These are phyloP conservation scores for Hypomecis punctinalis DNA, from an alignment of 2,888 invertebrate genomes.

Conservation along the genomic window DNA sequence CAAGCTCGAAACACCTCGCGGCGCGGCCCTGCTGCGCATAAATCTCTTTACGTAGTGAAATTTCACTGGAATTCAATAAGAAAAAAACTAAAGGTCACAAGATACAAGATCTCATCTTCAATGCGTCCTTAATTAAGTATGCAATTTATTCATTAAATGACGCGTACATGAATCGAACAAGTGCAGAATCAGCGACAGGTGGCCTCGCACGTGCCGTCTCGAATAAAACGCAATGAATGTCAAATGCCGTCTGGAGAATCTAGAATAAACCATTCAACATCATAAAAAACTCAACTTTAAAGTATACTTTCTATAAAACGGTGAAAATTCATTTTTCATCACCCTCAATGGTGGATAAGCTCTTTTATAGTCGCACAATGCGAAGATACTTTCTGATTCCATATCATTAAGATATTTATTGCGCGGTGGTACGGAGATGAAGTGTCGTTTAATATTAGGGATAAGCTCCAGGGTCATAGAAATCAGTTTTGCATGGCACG, in stretches of 20 bases:
- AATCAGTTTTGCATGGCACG: slow-evolving; percentile 60
- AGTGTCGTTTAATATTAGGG: slow-evolving; percentile 67
- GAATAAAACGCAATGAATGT: slow-evolving; percentile 84
- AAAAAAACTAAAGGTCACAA: slow-evolving; percentile 1
- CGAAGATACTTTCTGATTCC: slow-evolving; percentile 83
- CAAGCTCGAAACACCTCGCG: too few relatives aligned
- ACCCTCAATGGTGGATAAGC: slow-evolving; percentile 52
- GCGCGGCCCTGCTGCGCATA: too few relatives aligned
- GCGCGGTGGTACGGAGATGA: slow-evolving; percentile 55
- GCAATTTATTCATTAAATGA: slow-evolving; percentile 54
- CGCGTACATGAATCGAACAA: slow-evolving; percentile 54
- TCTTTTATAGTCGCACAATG: slow-evolving; percentile 52
- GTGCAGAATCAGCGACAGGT: slow-evolving; percentile 81
- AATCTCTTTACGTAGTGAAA: too few relatives aligned
- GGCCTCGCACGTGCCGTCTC: slow-evolving; percentile 79
- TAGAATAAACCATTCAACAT: slow-evolving; percentile 47
- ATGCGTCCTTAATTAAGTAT: slow-evolving; percentile 43
- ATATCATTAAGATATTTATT: slow-evolving; percentile 84
- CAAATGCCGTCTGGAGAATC: slow-evolving; percentile 66
- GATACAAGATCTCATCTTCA: slow-evolving; percentile 25
- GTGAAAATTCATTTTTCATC: slow-evolving; percentile 58
- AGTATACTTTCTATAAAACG: slow-evolving; percentile 54
- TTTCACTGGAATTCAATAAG: not conserved
- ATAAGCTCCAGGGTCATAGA: slow-evolving; percentile 61
- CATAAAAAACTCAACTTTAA: slow-evolving; percentile 39